Percentiles rank a stretch among this genome's conserved stretches.
phyloP scores from a whole-genome alignment of 2,888 invertebrate species.

The Nysson spinosus region DNA sequence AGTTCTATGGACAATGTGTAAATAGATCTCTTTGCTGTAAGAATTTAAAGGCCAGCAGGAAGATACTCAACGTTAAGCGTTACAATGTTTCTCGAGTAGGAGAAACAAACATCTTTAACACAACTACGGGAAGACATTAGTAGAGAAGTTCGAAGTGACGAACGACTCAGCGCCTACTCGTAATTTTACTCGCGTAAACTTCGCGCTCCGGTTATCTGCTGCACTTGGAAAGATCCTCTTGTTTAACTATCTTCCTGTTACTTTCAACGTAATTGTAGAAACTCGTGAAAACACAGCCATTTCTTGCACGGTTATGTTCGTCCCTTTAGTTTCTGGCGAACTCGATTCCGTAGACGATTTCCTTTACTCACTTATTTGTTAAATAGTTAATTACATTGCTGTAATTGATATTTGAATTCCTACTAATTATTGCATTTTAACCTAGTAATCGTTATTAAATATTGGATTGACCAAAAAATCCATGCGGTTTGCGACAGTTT shows the following conservation, averaged over 20 bases:
- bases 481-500: too few species aligned
- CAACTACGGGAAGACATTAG: conserved; percentile 32
- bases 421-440: too few species aligned
- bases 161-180: conserved; percentile 41
- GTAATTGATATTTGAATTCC: not conserved
- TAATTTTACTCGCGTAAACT: conserved; percentile 37
- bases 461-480: too few species aligned
- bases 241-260: conserved; percentile 32
- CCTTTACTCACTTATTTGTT: too few species aligned
- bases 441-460: too few species aligned
- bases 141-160: conserved; percentile 46
- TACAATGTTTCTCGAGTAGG: conserved; percentile 28
- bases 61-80: conserved; percentile 20
- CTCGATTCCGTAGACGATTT: too few species aligned
- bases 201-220: conserved; percentile 46
- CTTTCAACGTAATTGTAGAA: conserved; percentile 31
- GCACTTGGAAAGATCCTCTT: conserved; percentile 39
- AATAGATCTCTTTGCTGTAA: too few species aligned
- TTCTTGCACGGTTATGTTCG: conserved; percentile 1
- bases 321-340: not conserved
- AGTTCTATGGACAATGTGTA: too few species aligned
- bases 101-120: conserved; percentile 26
- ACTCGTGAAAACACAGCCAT: conserved; percentile 24
- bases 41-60: too few species aligned
- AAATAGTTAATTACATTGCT: not conserved